Conservation (phyloP, 2,797 vertebrate species). For the Falco novaeseelandiae region DNA sequence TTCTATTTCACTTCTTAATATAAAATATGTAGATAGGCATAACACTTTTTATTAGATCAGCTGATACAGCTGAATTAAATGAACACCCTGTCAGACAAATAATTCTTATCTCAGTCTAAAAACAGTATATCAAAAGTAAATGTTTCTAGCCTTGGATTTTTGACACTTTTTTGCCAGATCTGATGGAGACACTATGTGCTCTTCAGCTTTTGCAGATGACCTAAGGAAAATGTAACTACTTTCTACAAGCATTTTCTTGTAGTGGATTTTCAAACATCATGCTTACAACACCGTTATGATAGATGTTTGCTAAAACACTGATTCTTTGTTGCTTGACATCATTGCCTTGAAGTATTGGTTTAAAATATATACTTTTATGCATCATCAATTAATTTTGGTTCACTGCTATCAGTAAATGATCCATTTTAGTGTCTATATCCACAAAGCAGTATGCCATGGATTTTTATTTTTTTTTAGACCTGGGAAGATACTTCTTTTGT, state of each 20-base stretch:
- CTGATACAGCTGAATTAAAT: neutral
- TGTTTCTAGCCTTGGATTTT: neutral
- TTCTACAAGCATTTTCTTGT: neutral
- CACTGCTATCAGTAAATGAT: neutral
- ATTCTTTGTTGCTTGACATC: neutral
- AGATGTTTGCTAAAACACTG: neutral
- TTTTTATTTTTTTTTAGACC: neutral
- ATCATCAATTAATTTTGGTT: neutral
- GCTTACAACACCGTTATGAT: neutral
- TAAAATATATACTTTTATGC: neutral
- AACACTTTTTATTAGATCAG: neutral
- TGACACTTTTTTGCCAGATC: neutral
- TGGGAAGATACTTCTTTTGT: neutral
- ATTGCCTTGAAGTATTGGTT: neutral
- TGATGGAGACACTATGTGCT: neutral
- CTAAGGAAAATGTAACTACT: neutral
- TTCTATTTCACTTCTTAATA: neutral
- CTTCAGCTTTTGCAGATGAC: neutral
- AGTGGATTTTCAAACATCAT: neutral
- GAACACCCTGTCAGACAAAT: neutral
- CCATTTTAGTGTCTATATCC: neutral
- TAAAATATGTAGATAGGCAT: neutral
- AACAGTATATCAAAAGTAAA: neutral
- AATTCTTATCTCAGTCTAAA: neutral
- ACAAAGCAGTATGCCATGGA: neutral